Evolutionary conservation across 2,797 vertebrate genomes (phyloP).

Genomic region (Myotis findleyi): DNA sequence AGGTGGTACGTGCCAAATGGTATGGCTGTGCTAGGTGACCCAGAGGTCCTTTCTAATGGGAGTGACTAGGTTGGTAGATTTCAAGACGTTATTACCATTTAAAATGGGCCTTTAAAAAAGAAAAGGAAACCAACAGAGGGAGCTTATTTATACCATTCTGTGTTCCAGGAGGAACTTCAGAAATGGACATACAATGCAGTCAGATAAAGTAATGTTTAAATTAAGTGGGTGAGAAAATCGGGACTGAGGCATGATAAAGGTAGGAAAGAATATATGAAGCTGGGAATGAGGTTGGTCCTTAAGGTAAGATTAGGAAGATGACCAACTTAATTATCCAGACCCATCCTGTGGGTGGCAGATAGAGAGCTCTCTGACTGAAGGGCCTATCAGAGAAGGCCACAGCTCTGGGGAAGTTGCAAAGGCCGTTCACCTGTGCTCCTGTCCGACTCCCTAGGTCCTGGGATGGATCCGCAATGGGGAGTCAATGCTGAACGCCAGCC

Average conservation of each 20-base stretch:
- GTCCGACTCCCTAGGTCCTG: conserved; percentile 90
- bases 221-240: conserved; percentile 14
- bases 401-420: background rate
- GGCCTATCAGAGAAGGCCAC: background rate
- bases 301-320: background rate
- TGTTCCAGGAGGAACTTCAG: conserved; percentile 28
- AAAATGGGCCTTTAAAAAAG: conserved; percentile 18
- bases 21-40: background rate
- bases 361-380: background rate
- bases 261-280: background rate
- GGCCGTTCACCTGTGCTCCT: conserved; percentile 28
- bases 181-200: background rate
- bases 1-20: background rate
- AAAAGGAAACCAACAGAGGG: background rate
- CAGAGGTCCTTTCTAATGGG: background rate
- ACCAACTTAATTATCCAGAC: background rate
- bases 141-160: background rate
- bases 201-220: conserved; percentile 43
- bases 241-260: background rate
- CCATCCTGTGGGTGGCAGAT: background rate
- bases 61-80: background rate
- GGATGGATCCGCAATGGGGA: conserved; percentile 99
- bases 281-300: background rate
- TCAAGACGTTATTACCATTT: background rate
- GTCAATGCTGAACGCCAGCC: conserved; percentile 98